Conservation (phyloP, 2,888 invertebrate species). For the Macrophya annulata region DNA sequence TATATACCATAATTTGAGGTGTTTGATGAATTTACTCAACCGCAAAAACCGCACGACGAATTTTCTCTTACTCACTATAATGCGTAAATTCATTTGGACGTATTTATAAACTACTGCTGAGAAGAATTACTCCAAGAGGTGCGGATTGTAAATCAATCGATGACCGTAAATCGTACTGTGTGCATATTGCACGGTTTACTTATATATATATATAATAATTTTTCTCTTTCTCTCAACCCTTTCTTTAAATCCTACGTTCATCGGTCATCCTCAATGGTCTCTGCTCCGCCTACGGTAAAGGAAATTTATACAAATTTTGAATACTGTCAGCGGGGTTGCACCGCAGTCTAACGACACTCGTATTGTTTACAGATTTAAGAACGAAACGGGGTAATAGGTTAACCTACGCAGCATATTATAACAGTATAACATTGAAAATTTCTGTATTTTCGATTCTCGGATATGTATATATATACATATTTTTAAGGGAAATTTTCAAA, state of each 20-base stretch:
- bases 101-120: background rate
- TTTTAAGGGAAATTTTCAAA: background rate
- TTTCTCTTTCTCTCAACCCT: background rate
- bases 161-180: background rate
- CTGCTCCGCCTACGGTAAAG: background rate
- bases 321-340: conserved; percentile 18
- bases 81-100: background rate
- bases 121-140: background rate
- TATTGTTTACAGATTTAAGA: conserved; percentile 19
- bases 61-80: background rate
- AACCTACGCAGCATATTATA: background rate
- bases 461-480: background rate
- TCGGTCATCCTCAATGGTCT: background rate
- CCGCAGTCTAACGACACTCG: conserved; percentile 35
- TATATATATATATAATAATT: no score
- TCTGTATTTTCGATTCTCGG: background rate
- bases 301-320: background rate
- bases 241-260: background rate
- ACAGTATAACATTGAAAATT: background rate
- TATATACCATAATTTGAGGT: background rate
- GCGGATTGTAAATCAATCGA: background rate
- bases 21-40: conserved; percentile 21
- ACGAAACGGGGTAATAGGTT: background rate
- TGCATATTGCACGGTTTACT: no score
- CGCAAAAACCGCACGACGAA: background rate